Percentiles rank a stretch among this genome's conserved stretches.
These are phyloP conservation scores for Melierax canorus DNA, from an alignment of 2,113 vertebrate genomes.

Conservation along the genomic window DNA sequence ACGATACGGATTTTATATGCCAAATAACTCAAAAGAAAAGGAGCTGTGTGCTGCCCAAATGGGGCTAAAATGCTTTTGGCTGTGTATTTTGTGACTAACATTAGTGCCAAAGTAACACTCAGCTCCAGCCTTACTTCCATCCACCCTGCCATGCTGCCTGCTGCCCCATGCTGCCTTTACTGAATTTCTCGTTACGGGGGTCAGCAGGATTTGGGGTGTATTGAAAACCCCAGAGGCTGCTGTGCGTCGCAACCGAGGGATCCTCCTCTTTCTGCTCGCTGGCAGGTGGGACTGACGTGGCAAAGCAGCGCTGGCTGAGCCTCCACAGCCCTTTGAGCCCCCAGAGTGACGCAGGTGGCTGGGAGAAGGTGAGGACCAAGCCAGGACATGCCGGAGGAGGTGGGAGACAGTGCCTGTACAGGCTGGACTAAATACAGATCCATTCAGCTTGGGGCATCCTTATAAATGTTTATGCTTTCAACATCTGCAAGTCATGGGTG, in stretches of 20 bases:
- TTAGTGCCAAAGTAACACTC: no score
- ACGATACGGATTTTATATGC: accelerated
- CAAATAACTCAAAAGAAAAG: neutral
- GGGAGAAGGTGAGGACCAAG: neutral
- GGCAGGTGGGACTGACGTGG: accelerated
- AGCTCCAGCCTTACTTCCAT: neutral
- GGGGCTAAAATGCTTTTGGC: neutral
- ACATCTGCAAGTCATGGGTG: no score
- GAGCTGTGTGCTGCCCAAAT: accelerated
- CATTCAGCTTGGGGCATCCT: no score
- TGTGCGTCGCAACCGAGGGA: neutral
- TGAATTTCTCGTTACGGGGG: accelerated
- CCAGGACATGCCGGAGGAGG: neutral
- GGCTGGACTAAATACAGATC: neutral
- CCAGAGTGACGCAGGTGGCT: accelerated
- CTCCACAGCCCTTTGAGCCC: neutral
- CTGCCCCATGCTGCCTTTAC: neutral
- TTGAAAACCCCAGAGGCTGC: accelerated
- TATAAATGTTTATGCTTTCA: no score
- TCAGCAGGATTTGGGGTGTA: accelerated
- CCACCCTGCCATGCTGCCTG: neutral
- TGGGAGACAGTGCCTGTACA: accelerated
- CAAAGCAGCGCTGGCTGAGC: accelerated
- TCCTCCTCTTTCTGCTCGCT: neutral
- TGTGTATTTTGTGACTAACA: neutral